These are phyloP conservation scores for Chlorodrepanis virens DNA, from an alignment of 2,113 vertebrate species.

Conservation along the genomic window DNA sequence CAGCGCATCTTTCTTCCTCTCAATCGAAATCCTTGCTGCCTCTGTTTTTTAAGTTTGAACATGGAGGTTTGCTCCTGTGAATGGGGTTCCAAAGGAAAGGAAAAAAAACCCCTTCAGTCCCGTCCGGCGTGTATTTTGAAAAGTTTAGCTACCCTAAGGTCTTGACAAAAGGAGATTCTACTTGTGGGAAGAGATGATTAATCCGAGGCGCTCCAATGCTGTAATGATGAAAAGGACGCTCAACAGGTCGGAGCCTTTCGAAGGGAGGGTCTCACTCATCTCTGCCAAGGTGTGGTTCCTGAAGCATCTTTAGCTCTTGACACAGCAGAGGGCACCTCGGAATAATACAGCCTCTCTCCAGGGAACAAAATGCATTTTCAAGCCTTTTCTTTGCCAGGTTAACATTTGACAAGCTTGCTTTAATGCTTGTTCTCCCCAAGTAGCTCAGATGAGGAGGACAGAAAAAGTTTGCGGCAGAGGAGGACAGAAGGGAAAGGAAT, in stretches of 20 bases:
- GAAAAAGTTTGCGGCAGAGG: conserved; percentile 39
- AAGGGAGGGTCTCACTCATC: not conserved
- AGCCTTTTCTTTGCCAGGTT: conserved; percentile 56
- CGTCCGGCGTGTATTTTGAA: not conserved
- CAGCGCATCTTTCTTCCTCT: not conserved
- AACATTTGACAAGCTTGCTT: conserved; percentile 56
- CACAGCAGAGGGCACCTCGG: conserved; percentile 50
- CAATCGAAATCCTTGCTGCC: conserved; percentile 22
- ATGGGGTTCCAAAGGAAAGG: conserved; percentile 24
- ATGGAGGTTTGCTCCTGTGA: conserved; percentile 55
- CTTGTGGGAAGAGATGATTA: conserved; percentile 1
- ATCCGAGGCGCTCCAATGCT: not conserved
- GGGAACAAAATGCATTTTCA: conserved; percentile 62
- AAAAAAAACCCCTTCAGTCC: not conserved
- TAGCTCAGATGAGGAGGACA: conserved; percentile 27
- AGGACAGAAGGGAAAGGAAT: conserved; percentile 27
- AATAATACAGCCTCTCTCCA: conserved; percentile 63
- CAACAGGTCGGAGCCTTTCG: conserved; percentile 2
- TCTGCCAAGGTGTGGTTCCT: not conserved
- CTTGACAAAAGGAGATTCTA: conserved; percentile 53
- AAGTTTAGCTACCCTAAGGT: conserved; percentile 36
- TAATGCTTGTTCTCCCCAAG: conserved; percentile 53
- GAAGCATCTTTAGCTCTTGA: conserved; percentile 62
- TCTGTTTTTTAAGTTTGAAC: conserved; percentile 56
- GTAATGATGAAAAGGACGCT: conserved; percentile 12